Evolutionary conservation across 2,888 invertebrate genomes (phyloP), one percentile per base, ranked within the genome.

Genomic region (Synergus umbraculus): DNA sequence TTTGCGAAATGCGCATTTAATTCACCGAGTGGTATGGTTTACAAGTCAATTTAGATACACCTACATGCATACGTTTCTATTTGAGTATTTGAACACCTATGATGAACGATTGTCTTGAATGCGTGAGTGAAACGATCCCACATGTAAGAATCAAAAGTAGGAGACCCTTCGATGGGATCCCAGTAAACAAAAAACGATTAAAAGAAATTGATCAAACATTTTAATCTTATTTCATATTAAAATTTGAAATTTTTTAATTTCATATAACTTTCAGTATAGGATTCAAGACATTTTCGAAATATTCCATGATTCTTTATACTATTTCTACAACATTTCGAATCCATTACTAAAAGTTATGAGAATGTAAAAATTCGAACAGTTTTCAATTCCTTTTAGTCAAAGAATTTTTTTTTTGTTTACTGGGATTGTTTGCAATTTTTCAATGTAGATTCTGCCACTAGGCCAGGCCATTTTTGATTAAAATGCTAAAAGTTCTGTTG

Each of bases 11-110:
- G 37, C 73, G 67, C 67, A 22, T 54, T 10, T 66, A 66, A 15
- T 66, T 66, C 18, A 43, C 43, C 43, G 66, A 66, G 8, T 66
- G 41, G 66, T 43, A n/a, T 66, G n/a, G 49, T 54, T 73, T 15
- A 41, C 29, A 54, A 73, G 73, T 73, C 73, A 73, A 73, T 73
- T 73, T 54, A 73, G n/a, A 49, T 73, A 54, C 37, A 73, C 8
- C 37, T 54, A 73, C 49, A 54, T 73, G n/a, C 9, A 49, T 73
- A 54, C 37, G 41, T 37, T 73, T 54, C 49, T 69, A 69, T n/a
- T 54, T 37, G 49, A 69, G 69, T 69, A 69, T 49, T 54, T 73
- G 54, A 49, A 54, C 37, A 54, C 49, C 18, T 46, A 4, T 73
- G 54, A 73, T 54, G 73, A 73, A 54, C 29, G 37, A 73, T 54